A percentile compares a stretch with the other conserved stretches of the same genome.
Evolutionary conservation across 2,888 invertebrate species (phyloP).

Genomic region (Gibbula magus): DNA sequence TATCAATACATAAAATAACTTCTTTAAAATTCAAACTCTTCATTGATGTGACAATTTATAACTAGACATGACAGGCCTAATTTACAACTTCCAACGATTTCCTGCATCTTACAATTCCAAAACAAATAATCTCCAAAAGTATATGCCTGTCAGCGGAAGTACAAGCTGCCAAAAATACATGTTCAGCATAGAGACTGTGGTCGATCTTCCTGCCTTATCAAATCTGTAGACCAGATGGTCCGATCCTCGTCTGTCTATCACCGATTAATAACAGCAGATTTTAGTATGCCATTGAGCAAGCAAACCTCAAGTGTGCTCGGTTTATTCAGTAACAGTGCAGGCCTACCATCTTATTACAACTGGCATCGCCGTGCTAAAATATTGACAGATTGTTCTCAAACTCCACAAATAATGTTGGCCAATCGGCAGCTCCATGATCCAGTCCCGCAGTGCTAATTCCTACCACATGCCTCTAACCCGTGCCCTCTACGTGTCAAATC

Average conservation of each 20-base stretch:
- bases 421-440: neutral
- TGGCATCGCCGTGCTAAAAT: neutral
- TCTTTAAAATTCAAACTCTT: no score
- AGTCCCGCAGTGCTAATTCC: neutral
- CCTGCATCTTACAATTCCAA: neutral
- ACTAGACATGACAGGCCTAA: no score
- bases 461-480: neutral
- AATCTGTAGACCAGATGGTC: neutral
- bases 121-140: neutral
- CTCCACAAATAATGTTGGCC: neutral
- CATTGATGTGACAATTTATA: no score
- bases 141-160: constrained; percentile 14
- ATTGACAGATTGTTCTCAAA: neutral
- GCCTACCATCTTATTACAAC: neutral
- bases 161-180: neutral
- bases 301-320: neutral
- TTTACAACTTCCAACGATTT: no score
- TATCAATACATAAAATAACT: no score
- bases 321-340: neutral
- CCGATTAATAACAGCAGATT: constrained; percentile 1
- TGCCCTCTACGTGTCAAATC: neutral
- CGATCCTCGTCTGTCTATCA: neutral
- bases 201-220: no score
- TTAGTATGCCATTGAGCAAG: constrained; percentile 1
- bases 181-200: neutral